These are phyloP conservation scores for Zaprionus vittiger DNA, from an alignment of 1,140 invertebrate genomes.

Conservation along the genomic window DNA sequence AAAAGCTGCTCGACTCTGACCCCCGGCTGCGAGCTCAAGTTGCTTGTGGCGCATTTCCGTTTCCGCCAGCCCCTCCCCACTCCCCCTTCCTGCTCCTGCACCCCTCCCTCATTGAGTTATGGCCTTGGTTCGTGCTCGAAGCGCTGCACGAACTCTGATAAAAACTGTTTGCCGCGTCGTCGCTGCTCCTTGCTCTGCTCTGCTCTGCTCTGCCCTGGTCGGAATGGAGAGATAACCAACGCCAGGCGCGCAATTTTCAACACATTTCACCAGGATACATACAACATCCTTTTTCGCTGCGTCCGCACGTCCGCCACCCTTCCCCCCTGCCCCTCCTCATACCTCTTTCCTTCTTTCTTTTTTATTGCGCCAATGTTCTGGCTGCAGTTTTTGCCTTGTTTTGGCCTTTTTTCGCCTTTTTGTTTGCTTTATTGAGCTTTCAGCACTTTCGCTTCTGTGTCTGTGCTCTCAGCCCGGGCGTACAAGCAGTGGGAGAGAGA, in stretches of 20 bases:
- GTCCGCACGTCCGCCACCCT: background rate
- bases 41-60: slow-evolving; percentile 76
- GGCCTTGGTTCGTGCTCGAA: slow-evolving; percentile 69
- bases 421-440: slow-evolving; percentile 80
- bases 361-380: slow-evolving; percentile 81
- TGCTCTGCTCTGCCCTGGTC: slow-evolving; percentile 23
- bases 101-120: slow-evolving; percentile 63
- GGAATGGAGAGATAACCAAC: slow-evolving; percentile 82
- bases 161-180: slow-evolving; percentile 63
- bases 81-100: background rate
- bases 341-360: slow-evolving; percentile 56
- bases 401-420: slow-evolving; percentile 29
- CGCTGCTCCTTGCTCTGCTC: slow-evolving; percentile 15
- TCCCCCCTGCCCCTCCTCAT: background rate
- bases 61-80: slow-evolving; percentile 33
- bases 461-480: background rate
- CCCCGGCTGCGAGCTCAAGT: slow-evolving; percentile 11
- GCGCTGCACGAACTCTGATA: slow-evolving; percentile 77
- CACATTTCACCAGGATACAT: slow-evolving; percentile 66
- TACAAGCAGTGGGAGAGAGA: background rate
- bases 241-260: slow-evolving; percentile 74
- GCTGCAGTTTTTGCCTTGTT: slow-evolving; percentile 57
- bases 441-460: slow-evolving; percentile 74
- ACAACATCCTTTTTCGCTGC: slow-evolving; percentile 63
- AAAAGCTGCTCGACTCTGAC: slow-evolving; percentile 36